Evolutionary conservation across 2,113 vertebrate species (phyloP), one percentile per base, ranked within the genome.

Genomic region (Empidonax alnorum): DNA sequence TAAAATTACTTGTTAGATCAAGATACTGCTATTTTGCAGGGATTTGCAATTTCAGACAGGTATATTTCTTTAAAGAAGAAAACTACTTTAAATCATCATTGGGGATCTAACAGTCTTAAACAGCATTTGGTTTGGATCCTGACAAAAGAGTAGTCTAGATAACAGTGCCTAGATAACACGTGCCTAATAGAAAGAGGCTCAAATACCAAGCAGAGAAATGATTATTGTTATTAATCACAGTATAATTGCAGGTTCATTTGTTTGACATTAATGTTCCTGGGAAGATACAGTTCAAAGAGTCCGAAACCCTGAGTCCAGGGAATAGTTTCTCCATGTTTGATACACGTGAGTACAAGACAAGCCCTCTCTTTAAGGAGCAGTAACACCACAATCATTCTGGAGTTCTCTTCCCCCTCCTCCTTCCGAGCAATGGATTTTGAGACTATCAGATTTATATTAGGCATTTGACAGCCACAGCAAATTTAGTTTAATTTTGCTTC

Each of bases 201-300:
- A 78, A 68, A 56, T 31, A 67, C 15, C 42, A 81, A 75, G 69
- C 27, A 52, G 42, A 84, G 14, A 25, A 77, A 31, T 67, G 39
- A 10, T 46, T 73, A 42, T 15, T 88, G 14, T 37, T 73, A 53
- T 39, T 94, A 76, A 86, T 92, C 18, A 7, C 39, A 44, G 13
- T 78, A 3, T 94, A 63, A 93, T 96, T 96, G 77, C 97, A 99
- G 99, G 98, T 99, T 92, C 99, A 99, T 96, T 98, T 99, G 69
- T 99, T 99, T 97, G 98, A 99, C 96, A 99, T 99, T 77, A 96
- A 99, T 76, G 97, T 99, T 89, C 99, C 99, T 14, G 99, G 99
- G 78, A 99, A 99, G 97, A 99, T 99, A 91, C 96, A 98, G 81
- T 99, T 99, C 98, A 99, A 99, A 96, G 99, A 99, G 95, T 99